Base-by-base conservation (phyloP, 2,113 vertebrate species). In the Oryzias curvinotus region DNA sequence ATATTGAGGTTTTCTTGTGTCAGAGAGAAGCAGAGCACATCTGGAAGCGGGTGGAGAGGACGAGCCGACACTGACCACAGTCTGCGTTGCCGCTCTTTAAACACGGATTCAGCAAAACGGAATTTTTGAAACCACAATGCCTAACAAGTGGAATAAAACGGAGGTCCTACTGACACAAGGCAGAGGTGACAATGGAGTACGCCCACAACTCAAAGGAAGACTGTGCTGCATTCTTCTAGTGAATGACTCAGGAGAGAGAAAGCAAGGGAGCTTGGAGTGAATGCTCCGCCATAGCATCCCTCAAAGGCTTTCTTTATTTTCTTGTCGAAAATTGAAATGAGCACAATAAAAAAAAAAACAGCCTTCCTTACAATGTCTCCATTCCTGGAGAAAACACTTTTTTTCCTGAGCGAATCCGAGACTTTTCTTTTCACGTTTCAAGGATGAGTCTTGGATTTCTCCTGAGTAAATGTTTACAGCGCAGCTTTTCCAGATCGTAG, bases 311-410 rank as follows among this genome's bases (percentile, higher is more conserved):
- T 77, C 49, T 75, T 81, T 85, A 62, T 82, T 84, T 88, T 89
- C 83, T 73, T 88, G 87, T 87, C 72, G 73, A 87, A 82, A 65
- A 82, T 86, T 69, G 57, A 85, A 85, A 90, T 86, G 86, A 90
- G 89, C 89, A 90, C 89, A 89, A 89, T 90, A 89, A 90, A 89
- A 89, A 89, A 89, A 89, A 89, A 90, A 90, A 75, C 80, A 77
- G 77, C 79, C 62, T 88, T 88, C 85, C 75, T 80, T 83, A 78
- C 69, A 65, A 63, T 58, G 81, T 68, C 75, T 87, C 73, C 70
- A 81, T 85, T 85, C 55, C 69, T 84, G 75, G 73, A 74, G 63
- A 65, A 77, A 65, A 13, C 28, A 26, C 14, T 21, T 41, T 1
- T 49, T 16, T 15, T 43, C 52, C 55, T 14, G 25, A 47, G 54